Conservation (phyloP, 1,140 invertebrate genomes). For the Latrodectus geometricus region DNA sequence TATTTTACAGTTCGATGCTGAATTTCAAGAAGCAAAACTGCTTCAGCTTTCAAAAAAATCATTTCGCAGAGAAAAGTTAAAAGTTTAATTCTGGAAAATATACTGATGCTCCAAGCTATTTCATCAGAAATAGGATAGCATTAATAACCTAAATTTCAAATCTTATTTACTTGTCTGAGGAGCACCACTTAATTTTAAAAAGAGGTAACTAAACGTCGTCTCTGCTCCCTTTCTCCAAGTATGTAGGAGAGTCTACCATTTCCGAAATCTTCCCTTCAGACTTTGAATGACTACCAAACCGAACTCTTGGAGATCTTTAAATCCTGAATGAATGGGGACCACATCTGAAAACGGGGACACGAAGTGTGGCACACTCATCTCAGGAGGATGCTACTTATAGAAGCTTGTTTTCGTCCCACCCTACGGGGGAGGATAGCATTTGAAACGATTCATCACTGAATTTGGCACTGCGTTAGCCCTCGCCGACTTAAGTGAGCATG, state of each 20-base stretch:
- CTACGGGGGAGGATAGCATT: not conserved
- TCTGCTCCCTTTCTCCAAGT: no score
- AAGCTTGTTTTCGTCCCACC: not conserved
- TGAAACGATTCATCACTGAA: slow-evolving; percentile 19
- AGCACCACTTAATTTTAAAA: no score
- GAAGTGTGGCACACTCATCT: not conserved
- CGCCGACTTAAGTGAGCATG: not conserved
- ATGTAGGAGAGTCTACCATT: not conserved
- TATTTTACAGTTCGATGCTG: no score
- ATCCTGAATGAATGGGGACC: not conserved
- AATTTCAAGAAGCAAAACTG: no score
- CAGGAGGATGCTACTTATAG: not conserved
- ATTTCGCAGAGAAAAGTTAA: no score
- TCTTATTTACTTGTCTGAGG: no score
- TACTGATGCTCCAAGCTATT: no score
- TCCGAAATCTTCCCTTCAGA: not conserved
- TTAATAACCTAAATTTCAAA: no score
- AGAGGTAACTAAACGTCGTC: no score
- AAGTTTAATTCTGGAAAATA: no score
- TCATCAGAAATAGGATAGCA: no score
- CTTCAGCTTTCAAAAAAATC: no score
- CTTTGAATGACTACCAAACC: not conserved
- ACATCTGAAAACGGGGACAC: not conserved
- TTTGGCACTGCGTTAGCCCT: slow-evolving; percentile 24
- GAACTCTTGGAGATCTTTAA: not conserved